phyloP scores from a whole-genome alignment of 2,888 invertebrate genomes.

The Machimus rusticus region DNA sequence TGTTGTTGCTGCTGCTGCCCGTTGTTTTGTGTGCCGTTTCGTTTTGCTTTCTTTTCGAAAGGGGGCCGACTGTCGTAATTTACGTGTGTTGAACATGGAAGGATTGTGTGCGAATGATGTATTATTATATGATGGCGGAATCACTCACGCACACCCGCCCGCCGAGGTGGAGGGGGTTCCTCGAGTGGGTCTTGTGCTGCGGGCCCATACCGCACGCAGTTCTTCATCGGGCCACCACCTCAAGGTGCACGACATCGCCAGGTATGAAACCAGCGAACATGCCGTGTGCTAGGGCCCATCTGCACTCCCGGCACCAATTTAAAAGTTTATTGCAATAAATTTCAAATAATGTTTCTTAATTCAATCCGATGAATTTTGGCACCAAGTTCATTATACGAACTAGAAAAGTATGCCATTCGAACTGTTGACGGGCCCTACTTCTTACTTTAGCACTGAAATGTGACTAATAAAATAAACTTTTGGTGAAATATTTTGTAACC shows the following conservation, averaged over 20 bases:
- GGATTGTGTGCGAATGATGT: slow-evolving; percentile 52
- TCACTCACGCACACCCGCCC: slow-evolving; percentile 49
- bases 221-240: slow-evolving; percentile 8
- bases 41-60: slow-evolving; percentile 26
- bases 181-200: not conserved
- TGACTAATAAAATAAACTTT: too few species aligned
- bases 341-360: slow-evolving; percentile 50
- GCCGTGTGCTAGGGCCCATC: not conserved
- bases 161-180: slow-evolving; percentile 32
- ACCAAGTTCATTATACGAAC: not conserved
- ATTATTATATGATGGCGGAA: slow-evolving; percentile 51
- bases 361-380: slow-evolving; percentile 45
- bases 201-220: not conserved
- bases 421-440: not conserved
- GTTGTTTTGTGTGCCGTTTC: too few species aligned
- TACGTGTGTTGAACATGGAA: slow-evolving; percentile 51
- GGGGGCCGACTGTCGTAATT: slow-evolving; percentile 48
- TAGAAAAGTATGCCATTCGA: not conserved
- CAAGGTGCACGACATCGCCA: not conserved
- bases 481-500: too few species aligned
- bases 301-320: not conserved
- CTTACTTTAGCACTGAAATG: too few species aligned
- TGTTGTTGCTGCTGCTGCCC: not conserved
- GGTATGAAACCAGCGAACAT: not conserved
- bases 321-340: slow-evolving; percentile 44